Evolutionary conservation across 2,888 invertebrate genomes (phyloP), one percentile per base, ranked within the genome.

Genomic region (Cremastobaeus sp.): DNA sequence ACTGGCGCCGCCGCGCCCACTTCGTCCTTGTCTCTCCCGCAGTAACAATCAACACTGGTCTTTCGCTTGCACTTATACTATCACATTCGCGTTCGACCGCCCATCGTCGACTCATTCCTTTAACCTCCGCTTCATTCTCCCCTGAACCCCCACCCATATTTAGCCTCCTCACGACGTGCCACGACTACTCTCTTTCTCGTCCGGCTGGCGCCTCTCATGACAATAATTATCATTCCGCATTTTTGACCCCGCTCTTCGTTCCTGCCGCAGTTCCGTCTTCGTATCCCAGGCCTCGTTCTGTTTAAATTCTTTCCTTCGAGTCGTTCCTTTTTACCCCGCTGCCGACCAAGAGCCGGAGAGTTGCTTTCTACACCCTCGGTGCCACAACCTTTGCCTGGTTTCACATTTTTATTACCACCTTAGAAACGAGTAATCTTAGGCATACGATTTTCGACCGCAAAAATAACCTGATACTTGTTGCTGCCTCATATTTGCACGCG

Each of bases 1-100:
- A 85, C 85, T 85, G 86, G 86, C 86, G 86, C 86, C 86, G 82
- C 81, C 83, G 84, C 83, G 77, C 43, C 60, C 48, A 65, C 71
- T 73, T 57, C 68, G 41, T 76, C 69, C 57, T 62, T 25, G 76
- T 76, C 72, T 15, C 69, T 18, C 41, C 11, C 15, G 12, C 30
- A 28, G 1, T 14, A 78, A 28, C 30, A 35, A 18, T 55, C 25
- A 52, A 4, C 25, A 12, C 34, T 25, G 5, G 5, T 5, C 48
- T 70, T 52, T 43, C 55, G 47, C 50, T 64, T 64, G 47, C 75
- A 45, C 57, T 37, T 28, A 47, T 35, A 25, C 11, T 1, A 30
- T 50, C 52, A 28, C 41, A 20, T n/a, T 62, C 50, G 30, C 62
- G 28, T 37, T 45, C 45, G 68, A 52, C 57, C 57, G 54, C 59